These are phyloP conservation scores for Drosophila orosa DNA, from an alignment of 1,140 invertebrate species.

Conservation along the genomic window DNA sequence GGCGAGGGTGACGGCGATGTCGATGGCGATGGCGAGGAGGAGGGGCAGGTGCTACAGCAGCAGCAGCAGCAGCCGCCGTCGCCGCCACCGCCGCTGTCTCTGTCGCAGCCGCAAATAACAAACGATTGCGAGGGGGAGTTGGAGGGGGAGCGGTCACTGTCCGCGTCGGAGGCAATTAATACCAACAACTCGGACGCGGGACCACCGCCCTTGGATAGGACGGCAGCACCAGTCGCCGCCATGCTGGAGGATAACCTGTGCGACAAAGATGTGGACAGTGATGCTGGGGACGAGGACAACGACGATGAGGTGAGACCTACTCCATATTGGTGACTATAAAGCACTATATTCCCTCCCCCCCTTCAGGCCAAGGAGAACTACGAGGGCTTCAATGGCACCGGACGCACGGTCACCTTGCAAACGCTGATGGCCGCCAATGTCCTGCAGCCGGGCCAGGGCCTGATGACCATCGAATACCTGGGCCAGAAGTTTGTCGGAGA, in stretches of 20 bases:
- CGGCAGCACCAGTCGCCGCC: conserved; percentile 10
- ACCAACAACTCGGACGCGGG: conserved; percentile 46
- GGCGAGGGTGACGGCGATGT: conserved; percentile 51
- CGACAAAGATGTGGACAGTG: conserved; percentile 80
- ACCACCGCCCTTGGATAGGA: conserved; percentile 26
- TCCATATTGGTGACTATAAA: background rate
- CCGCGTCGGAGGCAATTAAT: conserved; percentile 40
- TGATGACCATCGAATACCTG: conserved; percentile 95
- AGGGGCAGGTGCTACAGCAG: conserved; percentile 43
- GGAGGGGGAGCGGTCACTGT: conserved; percentile 54
- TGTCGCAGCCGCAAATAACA: conserved; percentile 60
- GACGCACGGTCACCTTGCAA: conserved; percentile 92
- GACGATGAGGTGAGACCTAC: conserved; percentile 71
- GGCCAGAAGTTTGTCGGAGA: conserved; percentile 96
- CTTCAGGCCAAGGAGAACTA: conserved; percentile 80
- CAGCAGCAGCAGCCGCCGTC: conserved; percentile 50
- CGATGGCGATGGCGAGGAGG: conserved; percentile 47
- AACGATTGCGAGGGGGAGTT: conserved; percentile 57
- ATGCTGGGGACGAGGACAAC: conserved; percentile 74
- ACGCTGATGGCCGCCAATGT: conserved; percentile 92
- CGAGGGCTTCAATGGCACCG: conserved; percentile 84
- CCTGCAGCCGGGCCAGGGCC: conserved; percentile 90
- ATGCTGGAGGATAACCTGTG: conserved; percentile 65
- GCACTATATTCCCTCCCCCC: too few relatives aligned
- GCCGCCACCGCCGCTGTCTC: conserved; percentile 35